Conservation (phyloP, 2,797 vertebrate species). For the Florisuga fusca region DNA sequence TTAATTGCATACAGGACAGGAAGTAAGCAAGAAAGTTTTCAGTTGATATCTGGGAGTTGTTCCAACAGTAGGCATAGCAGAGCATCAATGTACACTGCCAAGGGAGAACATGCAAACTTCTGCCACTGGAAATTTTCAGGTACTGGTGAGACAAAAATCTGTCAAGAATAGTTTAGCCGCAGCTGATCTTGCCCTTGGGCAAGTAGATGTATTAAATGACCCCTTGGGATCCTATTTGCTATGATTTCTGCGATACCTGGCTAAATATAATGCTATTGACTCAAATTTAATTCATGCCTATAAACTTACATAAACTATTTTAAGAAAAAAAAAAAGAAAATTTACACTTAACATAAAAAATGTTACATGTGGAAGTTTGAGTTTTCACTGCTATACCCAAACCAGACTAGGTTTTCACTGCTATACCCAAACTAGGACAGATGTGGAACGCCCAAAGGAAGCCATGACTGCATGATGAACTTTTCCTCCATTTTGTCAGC, state of each 20-base stretch:
- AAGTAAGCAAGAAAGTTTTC: not conserved
- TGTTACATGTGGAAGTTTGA: not conserved
- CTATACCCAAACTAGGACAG: not conserved
- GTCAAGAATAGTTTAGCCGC: constrained; percentile 16
- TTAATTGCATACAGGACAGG: not conserved
- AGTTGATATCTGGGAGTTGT: not conserved
- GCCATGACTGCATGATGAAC: not conserved
- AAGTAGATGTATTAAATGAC: not conserved
- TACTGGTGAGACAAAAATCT: constrained; percentile 28
- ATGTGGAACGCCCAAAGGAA: accelerated
- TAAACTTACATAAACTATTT: not conserved
- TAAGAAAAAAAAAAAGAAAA: not conserved
- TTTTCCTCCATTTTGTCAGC: not conserved
- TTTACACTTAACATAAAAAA: not conserved
- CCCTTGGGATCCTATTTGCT: constrained; percentile 16
- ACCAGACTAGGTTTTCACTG: not conserved
- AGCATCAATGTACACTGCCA: not conserved
- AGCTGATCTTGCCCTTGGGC: constrained; percentile 9
- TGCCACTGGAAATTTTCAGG: constrained; percentile 31
- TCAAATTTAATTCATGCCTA: not conserved
- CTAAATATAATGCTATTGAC: not conserved
- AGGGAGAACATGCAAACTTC: not conserved
- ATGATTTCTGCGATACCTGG: not conserved
- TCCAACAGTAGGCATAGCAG: not conserved
- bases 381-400: not conserved